phyloP scores from a whole-genome alignment of 2,797 vertebrate genomes.

The Pantherophis vulpinus region DNA sequence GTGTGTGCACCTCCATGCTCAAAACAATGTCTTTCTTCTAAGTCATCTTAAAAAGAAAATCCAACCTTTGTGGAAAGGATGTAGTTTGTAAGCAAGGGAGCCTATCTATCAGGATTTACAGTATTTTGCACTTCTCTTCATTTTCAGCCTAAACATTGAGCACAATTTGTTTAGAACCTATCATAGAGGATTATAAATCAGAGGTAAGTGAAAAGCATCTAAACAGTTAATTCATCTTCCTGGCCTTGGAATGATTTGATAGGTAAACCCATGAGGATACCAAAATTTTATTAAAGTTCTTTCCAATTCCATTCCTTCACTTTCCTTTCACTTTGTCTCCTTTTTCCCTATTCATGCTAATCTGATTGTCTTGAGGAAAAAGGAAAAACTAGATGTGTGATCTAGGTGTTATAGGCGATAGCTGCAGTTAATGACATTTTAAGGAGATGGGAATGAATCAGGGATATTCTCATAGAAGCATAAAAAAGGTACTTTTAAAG shows the following conservation, averaged over 20 bases:
- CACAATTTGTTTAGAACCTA: constrained; percentile 23
- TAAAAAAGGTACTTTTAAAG: neutral
- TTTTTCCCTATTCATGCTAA: neutral
- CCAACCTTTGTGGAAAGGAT: constrained; percentile 35
- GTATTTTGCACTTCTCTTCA: neutral
- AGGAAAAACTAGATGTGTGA: neutral
- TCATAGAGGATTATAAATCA: neutral
- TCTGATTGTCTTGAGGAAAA: neutral
- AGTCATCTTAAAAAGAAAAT: constrained; percentile 32
- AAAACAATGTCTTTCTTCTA: constrained; percentile 26
- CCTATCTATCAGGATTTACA: constrained; percentile 17
- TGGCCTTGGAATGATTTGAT: neutral
- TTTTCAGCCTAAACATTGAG: neutral
- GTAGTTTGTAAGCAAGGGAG: constrained; percentile 10
- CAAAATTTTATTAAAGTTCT: neutral
- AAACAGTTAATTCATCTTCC: neutral
- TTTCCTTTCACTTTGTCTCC: neutral
- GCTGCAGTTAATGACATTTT: neutral
- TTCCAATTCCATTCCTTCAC: neutral
- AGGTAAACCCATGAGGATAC: neutral
- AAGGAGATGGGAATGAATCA: neutral
- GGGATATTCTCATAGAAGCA: neutral
- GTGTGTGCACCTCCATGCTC: constrained; percentile 34
- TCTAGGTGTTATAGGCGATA: neutral
- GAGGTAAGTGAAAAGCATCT: neutral